Evolutionary conservation across 92 coral and sea anemone genomes (phyloP), one percentile per base, ranked within the genome.

Genomic region (Hydrozoanthus gracilis): DNA sequence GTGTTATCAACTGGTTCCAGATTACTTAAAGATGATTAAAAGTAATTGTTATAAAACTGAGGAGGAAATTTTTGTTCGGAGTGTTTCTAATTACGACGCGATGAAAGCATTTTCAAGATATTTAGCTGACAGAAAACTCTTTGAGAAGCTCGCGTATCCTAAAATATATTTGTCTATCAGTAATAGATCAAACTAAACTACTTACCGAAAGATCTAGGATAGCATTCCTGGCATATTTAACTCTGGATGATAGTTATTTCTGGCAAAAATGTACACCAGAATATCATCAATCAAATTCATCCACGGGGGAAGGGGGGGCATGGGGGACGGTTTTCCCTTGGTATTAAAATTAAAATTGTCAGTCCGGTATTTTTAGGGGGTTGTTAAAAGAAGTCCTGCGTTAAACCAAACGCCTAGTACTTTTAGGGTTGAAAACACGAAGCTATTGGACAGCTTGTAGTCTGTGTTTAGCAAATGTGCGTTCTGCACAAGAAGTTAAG

Each of bases 1-100:
- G 73, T 80, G 75, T 66, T 80, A 80, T 80, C 85, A 46, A 66
- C 69, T 35, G 17, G 66, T 65, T 65, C 85, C 74, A 80, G 85
- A 67, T 66, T 65, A 8, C 18, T 7, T 54, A 13, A 64, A 17
- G 47, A 18, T 27, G 18, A 60, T 20, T 12, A 8, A 69, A 2
- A 27, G 39, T 27, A 27, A 27, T 27, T 27, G 2, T 27, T 6
- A 78, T 76, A 15, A 62, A 4, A 7, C 3, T 45, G n/a, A 18
- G 48, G 13, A 18, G 11, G 50, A 79, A 13, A 3, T 11, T 2
- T 44, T 58, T 14, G 62, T 18, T 46, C 3, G 16, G 51, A 56
- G 15, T 17, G 58, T 78, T 61, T 65, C 17, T 61, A 3, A 80
- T 80, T 80, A 80, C 45, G 15, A 10, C 60, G n/a, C 6, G 85